Conservation (phyloP, 35 echinoderm and acorn worm species). For the Lytechinus variegatus region DNA sequence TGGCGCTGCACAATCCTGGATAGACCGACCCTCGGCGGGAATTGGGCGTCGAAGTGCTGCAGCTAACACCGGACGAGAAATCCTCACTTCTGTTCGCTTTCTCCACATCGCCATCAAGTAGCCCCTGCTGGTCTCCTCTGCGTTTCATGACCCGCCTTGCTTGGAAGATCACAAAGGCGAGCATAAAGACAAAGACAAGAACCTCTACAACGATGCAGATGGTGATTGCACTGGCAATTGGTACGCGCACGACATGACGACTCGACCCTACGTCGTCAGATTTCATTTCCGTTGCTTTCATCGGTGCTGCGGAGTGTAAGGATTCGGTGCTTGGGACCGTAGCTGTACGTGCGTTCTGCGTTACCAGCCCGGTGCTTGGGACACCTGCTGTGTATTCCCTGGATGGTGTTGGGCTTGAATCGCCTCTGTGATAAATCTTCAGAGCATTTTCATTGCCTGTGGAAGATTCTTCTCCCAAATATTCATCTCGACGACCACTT, state of each 20-base stretch:
- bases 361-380: not conserved
- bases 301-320: not conserved
- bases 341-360: not conserved
- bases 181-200: not conserved
- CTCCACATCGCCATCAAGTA: not conserved
- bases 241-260: not conserved
- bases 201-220: constrained; percentile 24
- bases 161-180: not conserved
- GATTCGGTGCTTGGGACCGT: not conserved
- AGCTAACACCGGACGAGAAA: not conserved
- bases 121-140: not conserved
- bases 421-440: not conserved
- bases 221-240: not conserved
- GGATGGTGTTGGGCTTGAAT: not conserved
- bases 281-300: not conserved
- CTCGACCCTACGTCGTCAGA: not conserved
- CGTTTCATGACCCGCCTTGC: not conserved
- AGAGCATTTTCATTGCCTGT: not conserved
- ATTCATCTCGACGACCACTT: not conserved
- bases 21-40: not conserved
- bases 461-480: not conserved
- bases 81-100: not conserved
- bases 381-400: not conserved
- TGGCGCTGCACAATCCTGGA: constrained; percentile 6
- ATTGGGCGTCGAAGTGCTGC: constrained; percentile 30